Evolutionary conservation across 2,797 vertebrate species (phyloP), one percentile per base, ranked within the genome.

Genomic region (Cercopithecus diana): DNA sequence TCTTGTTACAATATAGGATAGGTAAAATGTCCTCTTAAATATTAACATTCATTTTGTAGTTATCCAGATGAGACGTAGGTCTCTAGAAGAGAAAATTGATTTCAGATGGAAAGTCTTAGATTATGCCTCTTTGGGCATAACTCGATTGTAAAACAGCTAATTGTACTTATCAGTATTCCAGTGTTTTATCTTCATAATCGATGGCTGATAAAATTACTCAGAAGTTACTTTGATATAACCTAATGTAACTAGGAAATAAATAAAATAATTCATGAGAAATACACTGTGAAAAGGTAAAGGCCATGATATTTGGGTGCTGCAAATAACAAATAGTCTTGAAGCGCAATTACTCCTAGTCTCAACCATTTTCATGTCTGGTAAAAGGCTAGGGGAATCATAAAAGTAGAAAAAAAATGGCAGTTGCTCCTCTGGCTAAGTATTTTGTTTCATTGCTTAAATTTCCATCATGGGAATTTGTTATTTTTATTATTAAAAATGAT

Each of bases 401-500:
- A 79, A 33, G 24, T 17, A 61, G 26, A 11, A 39, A 64, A 50
- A 92, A 50, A 92, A 87, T 76, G 75, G 33, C 45, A 22, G 11
- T 80, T 72, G 41, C 75, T 87, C 36, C 89, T 96, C 39, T 39
- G n/a, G 81, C 81, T 30, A 81, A 86, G 30, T 76, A 77, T 72
- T 90, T 96, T 81, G 75, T 94, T 80, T 90, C 39, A 77, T 93
- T 94, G 43, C 77, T 81, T 90, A 43, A 30, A n/a, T 93, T 95
- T 94, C 43, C 28, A 81, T 64, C 36, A 76, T 58, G 43, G 36
- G 39, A 20, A 73, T 93, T 91, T 96, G 82, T 92, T 97, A 83
- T 39, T 82, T 81, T 82, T 92, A n/a, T 50, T 83, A 73, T 83
- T 95, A 96, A 91, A 86, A 82, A 89, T 83, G 39, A 17, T 39